Evolutionary conservation across 1,140 invertebrate species (phyloP), one percentile per base, ranked within the genome.

Genomic region (Tribolium madens): DNA sequence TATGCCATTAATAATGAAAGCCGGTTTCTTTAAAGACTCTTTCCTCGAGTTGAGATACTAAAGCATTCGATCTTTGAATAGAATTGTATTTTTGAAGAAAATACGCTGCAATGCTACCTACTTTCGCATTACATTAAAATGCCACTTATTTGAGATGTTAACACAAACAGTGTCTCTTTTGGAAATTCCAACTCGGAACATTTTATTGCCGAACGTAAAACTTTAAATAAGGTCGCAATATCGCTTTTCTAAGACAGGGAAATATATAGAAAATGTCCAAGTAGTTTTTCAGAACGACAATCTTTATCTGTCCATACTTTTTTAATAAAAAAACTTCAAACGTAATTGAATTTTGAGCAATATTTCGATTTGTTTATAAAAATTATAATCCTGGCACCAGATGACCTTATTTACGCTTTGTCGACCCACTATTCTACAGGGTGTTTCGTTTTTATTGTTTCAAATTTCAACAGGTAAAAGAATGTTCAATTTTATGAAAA

Each of bases 121-220:
- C 21, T 26, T 26, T 26, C 21, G 2, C 36, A 7, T 7, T 9
- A 17, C 52, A 21, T 57, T 17, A 3, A 42, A 2, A 31, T 31
- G n/a, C 21, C 21, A 26, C 21, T 26, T 26, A 26, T 26, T 26
- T 4, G 1, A 1, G 21, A 26, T 26, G 21, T 26, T 26, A 26
- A 26, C 21, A 26, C 21, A 26, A 26, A 1, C 21, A 26, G 21
- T 26, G 21, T 26, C 21, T 64, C n/a, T 26, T 64, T 64, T 64
- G 57, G 36, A 64, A 64, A 36, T 64, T 64, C 57, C 21, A 64
- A 26, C 57, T 64, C 57, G 3, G 26, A 64, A 26, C 57, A 33
- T 64, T 64, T 64, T 64, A 64, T 64, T 64, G 57, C 26, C 26
- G 57, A 64, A 33, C 26, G 57, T 64, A 64, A 64, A 64, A 64